Percentiles rank a stretch among this genome's conserved stretches.
These are phyloP conservation scores for Labeo calbasu DNA, from an alignment of 2,797 vertebrate species.

Conservation along the genomic window DNA sequence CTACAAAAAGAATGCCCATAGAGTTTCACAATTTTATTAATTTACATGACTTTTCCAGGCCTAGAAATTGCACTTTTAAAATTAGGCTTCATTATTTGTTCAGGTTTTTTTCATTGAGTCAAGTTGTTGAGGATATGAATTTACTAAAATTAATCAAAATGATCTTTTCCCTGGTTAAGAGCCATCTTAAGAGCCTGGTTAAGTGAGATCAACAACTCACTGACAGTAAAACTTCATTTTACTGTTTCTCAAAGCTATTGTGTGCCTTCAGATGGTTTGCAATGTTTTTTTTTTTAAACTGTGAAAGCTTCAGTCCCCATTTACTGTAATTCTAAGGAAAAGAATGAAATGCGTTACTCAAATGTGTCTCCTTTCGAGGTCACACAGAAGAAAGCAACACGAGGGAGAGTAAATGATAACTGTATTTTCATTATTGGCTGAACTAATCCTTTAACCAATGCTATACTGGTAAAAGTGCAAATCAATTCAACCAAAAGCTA, in stretches of 20 bases:
- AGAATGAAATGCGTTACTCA: neutral
- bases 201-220: neutral
- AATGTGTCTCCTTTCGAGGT: neutral
- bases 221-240: neutral
- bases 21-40: neutral
- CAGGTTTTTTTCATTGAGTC: neutral
- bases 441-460: conserved; percentile 21
- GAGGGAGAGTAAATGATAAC: neutral
- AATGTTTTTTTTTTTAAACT: too few species aligned
- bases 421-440: conserved; percentile 26
- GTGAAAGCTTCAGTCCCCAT: neutral
- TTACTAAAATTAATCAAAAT: neutral
- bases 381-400: neutral
- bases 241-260: neutral
- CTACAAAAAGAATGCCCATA: neutral
- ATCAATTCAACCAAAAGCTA: conserved; percentile 48
- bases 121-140: neutral
- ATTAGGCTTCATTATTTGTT: neutral
- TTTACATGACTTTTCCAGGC: neutral
- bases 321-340: neutral
- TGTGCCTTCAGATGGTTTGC: neutral
- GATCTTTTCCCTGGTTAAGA: neutral
- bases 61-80: neutral
- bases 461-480: conserved; percentile 19
- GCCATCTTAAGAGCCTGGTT: neutral